phyloP scores from a whole-genome alignment of 2,113 vertebrate species.

The Caranx melampygus region DNA sequence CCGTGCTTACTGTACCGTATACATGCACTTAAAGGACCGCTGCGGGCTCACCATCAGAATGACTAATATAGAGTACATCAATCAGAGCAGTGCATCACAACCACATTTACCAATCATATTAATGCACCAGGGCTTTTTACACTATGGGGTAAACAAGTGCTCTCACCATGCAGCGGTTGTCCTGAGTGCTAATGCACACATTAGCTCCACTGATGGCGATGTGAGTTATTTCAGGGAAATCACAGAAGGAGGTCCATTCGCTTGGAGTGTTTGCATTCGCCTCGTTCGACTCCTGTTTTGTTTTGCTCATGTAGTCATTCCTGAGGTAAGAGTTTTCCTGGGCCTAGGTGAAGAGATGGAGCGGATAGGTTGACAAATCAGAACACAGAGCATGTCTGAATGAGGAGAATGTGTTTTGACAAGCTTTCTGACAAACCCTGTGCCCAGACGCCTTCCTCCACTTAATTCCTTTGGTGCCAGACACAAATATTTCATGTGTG shows the following conservation, averaged over 20 bases:
- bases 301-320: constrained; percentile 58
- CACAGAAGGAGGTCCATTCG: constrained; percentile 86
- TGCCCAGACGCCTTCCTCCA: constrained; percentile 81
- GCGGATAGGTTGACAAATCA: background rate
- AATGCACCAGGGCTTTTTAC: constrained; percentile 46
- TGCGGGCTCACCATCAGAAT: background rate
- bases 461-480: constrained; percentile 86
- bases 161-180: constrained; percentile 90
- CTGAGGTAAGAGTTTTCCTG: constrained; percentile 67
- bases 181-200: constrained; percentile 88
- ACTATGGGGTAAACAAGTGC: constrained; percentile 31
- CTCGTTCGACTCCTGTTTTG: constrained; percentile 10
- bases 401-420: too few species aligned
- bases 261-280: constrained; percentile 27
- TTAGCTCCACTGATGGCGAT: constrained; percentile 80
- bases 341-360: constrained; percentile 53
- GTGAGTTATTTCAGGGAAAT: constrained; percentile 93
- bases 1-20: background rate
- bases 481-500: constrained; percentile 87
- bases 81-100: constrained; percentile 42
- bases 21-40: constrained; percentile 17
- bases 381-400: background rate
- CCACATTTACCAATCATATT: constrained; percentile 52
- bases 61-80: constrained; percentile 12
- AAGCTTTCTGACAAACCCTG: constrained; percentile 47